Evolutionary conservation across 1,140 invertebrate species (phyloP).

Genomic region (Subanguina moxae): DNA sequence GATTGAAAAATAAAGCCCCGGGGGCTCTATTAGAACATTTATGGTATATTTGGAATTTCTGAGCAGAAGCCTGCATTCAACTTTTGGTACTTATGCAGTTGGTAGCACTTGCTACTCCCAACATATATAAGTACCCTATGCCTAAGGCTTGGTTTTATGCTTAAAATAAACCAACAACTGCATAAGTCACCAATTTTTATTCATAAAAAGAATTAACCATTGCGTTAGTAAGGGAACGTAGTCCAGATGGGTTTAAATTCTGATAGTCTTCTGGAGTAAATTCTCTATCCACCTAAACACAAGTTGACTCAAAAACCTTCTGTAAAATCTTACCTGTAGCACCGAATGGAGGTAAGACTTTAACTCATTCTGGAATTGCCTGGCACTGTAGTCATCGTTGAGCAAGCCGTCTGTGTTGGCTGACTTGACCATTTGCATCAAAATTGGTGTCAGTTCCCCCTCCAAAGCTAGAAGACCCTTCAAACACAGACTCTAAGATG

Average conservation of each 20-base stretch:
- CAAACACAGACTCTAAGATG: slow-evolving; percentile 13
- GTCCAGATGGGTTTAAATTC: slow-evolving; percentile 79
- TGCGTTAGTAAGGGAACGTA: slow-evolving; percentile 79
- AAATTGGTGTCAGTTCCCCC: slow-evolving; percentile 93
- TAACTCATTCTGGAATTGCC: slow-evolving; percentile 70
- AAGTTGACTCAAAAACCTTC: slow-evolving; percentile 24
- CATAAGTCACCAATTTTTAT: no score
- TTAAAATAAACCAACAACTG: no score
- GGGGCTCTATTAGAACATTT: no score
- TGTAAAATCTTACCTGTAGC: slow-evolving; percentile 41
- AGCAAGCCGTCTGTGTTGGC: slow-evolving; percentile 95
- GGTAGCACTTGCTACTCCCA: no score
- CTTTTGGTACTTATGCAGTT: no score
- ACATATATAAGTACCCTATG: no score
- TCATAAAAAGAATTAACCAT: no score
- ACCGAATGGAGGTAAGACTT: slow-evolving; percentile 78
- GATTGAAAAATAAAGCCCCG: no score
- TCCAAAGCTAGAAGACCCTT: slow-evolving; percentile 84
- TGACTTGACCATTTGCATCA: slow-evolving; percentile 99
- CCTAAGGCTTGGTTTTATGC: no score
- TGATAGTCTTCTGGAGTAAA: slow-evolving; percentile 79
- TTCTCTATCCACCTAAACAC: slow-evolving; percentile 74
- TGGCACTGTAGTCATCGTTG: slow-evolving; percentile 83
- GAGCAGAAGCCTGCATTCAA: no score
- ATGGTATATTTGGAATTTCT: no score